Evolutionary conservation across 2,888 invertebrate genomes (phyloP).

Genomic region (Parnassius apollo): DNA sequence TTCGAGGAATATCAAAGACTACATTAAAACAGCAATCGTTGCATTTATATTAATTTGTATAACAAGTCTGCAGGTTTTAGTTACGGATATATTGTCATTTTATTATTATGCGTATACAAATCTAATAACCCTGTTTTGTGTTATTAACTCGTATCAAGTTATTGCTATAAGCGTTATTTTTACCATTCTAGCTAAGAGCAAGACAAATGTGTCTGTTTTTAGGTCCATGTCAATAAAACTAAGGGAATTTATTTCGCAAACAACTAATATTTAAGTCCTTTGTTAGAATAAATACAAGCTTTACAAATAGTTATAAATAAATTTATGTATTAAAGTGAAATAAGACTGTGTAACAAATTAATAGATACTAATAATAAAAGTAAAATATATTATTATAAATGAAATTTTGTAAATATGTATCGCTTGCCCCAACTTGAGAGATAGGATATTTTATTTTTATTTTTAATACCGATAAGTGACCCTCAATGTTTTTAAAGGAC

Average conservation of each 20-base stretch:
- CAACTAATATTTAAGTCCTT: not conserved
- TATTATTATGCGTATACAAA: constrained; percentile 29
- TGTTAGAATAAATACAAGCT: too few relatives aligned
- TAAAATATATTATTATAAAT: too few relatives aligned
- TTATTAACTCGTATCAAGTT: constrained; percentile 46
- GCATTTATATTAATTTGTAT: constrained; percentile 51
- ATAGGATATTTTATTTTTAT: too few relatives aligned
- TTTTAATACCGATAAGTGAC: too few relatives aligned
- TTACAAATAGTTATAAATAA: too few relatives aligned
- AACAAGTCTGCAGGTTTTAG: constrained; percentile 53
- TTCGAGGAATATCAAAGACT: constrained; percentile 34
- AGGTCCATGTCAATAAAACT: constrained; percentile 29
- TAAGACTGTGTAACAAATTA: too few relatives aligned
- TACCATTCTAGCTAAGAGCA: constrained; percentile 32
- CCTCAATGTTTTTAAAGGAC: too few relatives aligned
- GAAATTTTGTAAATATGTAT: too few relatives aligned
- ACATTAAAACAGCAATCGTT: constrained; percentile 42
- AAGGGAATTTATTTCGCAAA: constrained; percentile 10
- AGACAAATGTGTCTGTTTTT: constrained; percentile 27
- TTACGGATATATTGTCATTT: constrained; percentile 44
- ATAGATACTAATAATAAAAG: too few relatives aligned
- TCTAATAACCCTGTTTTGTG: constrained; percentile 38
- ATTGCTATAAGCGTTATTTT: constrained; percentile 42
- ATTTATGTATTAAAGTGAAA: too few relatives aligned
- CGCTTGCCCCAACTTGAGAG: too few relatives aligned